These are phyloP conservation scores for Leuciscus idus DNA, from an alignment of 2,113 vertebrate genomes.

Conservation along the genomic window DNA sequence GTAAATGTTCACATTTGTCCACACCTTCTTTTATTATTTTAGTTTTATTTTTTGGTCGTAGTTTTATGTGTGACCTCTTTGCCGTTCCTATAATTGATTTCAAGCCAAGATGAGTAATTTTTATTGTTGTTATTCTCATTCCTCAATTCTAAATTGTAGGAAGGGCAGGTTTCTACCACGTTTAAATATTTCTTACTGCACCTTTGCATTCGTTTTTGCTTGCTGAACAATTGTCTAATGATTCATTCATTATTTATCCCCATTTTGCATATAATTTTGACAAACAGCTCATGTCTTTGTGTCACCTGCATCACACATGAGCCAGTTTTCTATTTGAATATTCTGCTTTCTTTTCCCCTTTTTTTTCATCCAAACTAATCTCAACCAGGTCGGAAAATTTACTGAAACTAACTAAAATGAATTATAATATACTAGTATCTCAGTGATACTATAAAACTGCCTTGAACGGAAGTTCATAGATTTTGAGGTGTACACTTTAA, in stretches of 20 bases:
- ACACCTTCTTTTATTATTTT: conserved; percentile 12
- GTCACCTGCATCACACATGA: neutral
- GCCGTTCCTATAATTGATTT: neutral
- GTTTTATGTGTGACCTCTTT: neutral
- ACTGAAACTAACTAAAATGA: too few species aligned
- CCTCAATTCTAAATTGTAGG: neutral
- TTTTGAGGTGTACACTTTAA: neutral
- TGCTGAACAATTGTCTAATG: neutral
- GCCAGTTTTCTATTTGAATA: neutral
- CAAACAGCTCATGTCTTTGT: neutral
- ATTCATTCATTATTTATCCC: neutral
- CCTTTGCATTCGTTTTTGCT: neutral
- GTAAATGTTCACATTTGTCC: neutral
- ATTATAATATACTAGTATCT: neutral
- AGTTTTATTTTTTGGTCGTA: neutral
- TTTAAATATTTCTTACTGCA: neutral
- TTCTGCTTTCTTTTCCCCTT: neutral
- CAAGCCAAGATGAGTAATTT: neutral
- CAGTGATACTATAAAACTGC: neutral
- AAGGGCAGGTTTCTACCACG: neutral
- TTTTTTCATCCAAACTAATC: too few species aligned
- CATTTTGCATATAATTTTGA: neutral
- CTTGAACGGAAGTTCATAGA: neutral
- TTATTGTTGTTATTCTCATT: conserved; percentile 10
- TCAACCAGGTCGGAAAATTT: too few species aligned